Percentiles rank a stretch among this genome's conserved stretches.
Conservation (phyloP, 2,888 invertebrate genomes). For the Osmoderma eremita region DNA sequence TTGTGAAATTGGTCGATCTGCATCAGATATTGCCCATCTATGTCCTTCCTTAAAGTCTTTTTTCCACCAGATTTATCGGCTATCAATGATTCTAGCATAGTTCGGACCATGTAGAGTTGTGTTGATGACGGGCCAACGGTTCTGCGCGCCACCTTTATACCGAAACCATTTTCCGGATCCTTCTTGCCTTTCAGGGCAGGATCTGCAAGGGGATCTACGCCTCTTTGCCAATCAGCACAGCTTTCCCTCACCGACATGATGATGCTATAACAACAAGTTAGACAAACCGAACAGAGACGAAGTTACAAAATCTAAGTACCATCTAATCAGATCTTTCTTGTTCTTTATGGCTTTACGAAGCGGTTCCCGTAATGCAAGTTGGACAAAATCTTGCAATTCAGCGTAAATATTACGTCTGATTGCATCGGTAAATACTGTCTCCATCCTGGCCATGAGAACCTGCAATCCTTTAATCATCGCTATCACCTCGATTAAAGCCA, state of each 20-base stretch:
- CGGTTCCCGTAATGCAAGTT: conserved; percentile 87
- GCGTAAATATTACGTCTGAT: conserved; percentile 93
- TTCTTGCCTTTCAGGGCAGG: conserved; percentile 94
- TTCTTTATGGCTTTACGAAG: conserved; percentile 96
- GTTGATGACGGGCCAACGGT: conserved; percentile 94
- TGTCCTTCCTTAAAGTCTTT: conserved; percentile 92
- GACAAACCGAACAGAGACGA: neutral
- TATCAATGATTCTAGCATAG: conserved; percentile 96
- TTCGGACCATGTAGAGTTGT: conserved; percentile 98
- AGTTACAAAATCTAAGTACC: conserved; percentile 62
- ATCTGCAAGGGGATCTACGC: conserved; percentile 90
- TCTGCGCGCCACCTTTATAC: conserved; percentile 89
- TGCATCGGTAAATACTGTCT: conserved; percentile 93
- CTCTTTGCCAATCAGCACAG: conserved; percentile 95
- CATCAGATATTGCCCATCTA: conserved; percentile 91
- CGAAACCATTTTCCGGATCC: conserved; percentile 91
- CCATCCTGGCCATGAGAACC: conserved; percentile 96
- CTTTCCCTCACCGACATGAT: conserved; percentile 97
- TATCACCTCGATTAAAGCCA: conserved; percentile 96
- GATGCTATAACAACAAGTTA: conserved; percentile 72
- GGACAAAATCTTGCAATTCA: conserved; percentile 97
- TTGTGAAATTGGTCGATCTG: conserved; percentile 97
- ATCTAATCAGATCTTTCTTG: conserved; percentile 93
- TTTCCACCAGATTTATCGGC: conserved; percentile 98
- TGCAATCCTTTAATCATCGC: conserved; percentile 99